phyloP scores from a whole-genome alignment of 2,888 invertebrate genomes.

The Eristalis intricaria region DNA sequence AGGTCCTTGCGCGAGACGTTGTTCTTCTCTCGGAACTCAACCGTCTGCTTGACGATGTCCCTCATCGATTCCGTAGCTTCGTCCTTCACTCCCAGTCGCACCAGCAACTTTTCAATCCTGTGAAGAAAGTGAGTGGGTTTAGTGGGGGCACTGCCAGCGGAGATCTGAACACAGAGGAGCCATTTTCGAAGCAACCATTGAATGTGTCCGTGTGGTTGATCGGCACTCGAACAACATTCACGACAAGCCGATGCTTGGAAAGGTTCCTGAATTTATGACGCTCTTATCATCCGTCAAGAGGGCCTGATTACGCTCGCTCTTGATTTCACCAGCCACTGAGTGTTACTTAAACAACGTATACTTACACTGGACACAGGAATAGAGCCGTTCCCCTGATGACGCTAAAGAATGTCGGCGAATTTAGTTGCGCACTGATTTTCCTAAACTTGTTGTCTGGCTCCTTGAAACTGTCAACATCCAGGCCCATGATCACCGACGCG shows the following conservation, averaged over 20 bases:
- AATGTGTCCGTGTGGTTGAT: no score
- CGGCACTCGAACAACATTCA: no score
- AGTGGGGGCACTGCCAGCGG: no score
- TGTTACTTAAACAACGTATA: no score
- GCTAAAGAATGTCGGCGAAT: slow-evolving; percentile 39
- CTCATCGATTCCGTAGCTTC: slow-evolving; percentile 76
- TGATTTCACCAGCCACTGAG: no score
- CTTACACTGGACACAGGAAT: slow-evolving; percentile 77
- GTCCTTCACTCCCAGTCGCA: slow-evolving; percentile 73
- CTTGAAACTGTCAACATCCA: slow-evolving; percentile 80
- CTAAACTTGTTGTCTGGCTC: slow-evolving; percentile 79
- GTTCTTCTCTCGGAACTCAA: slow-evolving; percentile 80
- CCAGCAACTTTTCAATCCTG: slow-evolving; percentile 75
- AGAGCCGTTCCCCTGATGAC: slow-evolving; percentile 73
- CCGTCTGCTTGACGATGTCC: slow-evolving; percentile 79
- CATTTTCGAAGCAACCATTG: no score
- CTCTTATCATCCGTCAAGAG: no score
- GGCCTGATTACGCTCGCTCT: no score
- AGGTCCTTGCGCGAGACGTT: slow-evolving; percentile 81
- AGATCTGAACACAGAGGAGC: no score
- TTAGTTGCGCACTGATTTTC: slow-evolving; percentile 73
- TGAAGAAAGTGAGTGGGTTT: background rate
- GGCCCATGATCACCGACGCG: slow-evolving; percentile 82
- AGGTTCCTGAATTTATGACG: no score
- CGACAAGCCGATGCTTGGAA: no score